phyloP scores from a whole-genome alignment of 1,140 invertebrate genomes.

The Cheumatopsyche charites region DNA sequence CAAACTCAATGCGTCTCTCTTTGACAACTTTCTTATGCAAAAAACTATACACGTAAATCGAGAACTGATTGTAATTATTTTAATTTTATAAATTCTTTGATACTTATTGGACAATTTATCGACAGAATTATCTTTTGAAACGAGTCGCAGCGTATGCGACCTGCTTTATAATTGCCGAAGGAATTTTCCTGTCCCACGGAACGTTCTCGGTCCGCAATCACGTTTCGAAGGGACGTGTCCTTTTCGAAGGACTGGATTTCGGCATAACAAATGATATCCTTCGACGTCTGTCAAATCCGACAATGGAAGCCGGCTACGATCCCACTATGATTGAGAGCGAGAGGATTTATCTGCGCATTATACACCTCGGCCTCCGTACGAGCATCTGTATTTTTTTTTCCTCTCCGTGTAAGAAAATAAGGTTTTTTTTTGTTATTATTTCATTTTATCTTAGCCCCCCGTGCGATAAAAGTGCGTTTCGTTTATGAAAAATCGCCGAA shows the following conservation, averaged over 20 bases:
- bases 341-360: conserved; percentile 28
- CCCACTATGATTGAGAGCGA: conserved; percentile 37
- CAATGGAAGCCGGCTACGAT: conserved; percentile 35
- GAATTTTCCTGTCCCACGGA: conserved; percentile 47
- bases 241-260: conserved; percentile 41
- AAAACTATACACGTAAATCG: too few species aligned
- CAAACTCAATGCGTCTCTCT: too few species aligned
- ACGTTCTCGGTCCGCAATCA: conserved; percentile 24
- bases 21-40: too few species aligned
- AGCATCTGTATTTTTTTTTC: conserved; percentile 9
- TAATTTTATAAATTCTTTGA: too few species aligned
- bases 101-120: too few species aligned
- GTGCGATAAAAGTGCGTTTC: conserved; percentile 24
- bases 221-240: conserved; percentile 26
- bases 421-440: not conserved
- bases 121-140: too few species aligned
- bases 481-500: conserved; percentile 16
- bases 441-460: not conserved
- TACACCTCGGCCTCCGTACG: not conserved
- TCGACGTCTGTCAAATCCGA: conserved; percentile 48
- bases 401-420: not conserved
- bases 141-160: not conserved
- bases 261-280: conserved; percentile 46
- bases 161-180: conserved; percentile 13
- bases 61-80: too few species aligned